These are phyloP conservation scores for Ara ararauna DNA, from an alignment of 2,797 vertebrate genomes.

Conservation along the genomic window DNA sequence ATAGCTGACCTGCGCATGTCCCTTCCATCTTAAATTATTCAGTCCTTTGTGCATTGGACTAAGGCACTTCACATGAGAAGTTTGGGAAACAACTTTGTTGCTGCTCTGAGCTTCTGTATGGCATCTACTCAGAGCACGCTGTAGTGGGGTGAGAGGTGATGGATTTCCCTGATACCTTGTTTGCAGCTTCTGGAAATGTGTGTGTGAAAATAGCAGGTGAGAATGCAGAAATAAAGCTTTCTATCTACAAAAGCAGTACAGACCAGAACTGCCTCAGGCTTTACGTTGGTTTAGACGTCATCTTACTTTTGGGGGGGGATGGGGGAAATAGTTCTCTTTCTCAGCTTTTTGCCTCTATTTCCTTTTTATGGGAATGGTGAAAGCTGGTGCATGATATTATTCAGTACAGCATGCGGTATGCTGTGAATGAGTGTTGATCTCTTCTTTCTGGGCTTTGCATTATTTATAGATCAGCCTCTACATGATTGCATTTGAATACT, in stretches of 20 bases:
- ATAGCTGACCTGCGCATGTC: neutral
- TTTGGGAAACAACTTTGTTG: neutral
- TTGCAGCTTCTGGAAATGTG: neutral
- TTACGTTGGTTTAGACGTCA: neutral
- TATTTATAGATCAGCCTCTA: slow-evolving; percentile 61
- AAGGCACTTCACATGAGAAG: neutral
- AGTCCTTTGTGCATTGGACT: neutral
- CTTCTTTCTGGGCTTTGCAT: slow-evolving; percentile 51
- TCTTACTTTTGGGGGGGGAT: neutral
- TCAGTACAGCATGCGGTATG: neutral
- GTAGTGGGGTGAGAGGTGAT: rapidly evolving
- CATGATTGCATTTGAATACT: slow-evolving; percentile 66
- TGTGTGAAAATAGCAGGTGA: neutral
- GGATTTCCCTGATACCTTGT: neutral
- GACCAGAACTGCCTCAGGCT: neutral
- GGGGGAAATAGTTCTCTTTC: neutral
- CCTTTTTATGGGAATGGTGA: neutral
- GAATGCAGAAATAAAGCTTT: neutral
- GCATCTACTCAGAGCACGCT: neutral
- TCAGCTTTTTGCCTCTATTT: neutral
- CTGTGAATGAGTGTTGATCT: slow-evolving; percentile 38
- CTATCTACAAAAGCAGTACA: neutral
- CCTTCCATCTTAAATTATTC: neutral
- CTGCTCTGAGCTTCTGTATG: neutral
- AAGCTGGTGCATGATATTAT: slow-evolving; percentile 14